Conservation (phyloP, 2,888 invertebrate genomes). For the Folsomia manolachei region DNA sequence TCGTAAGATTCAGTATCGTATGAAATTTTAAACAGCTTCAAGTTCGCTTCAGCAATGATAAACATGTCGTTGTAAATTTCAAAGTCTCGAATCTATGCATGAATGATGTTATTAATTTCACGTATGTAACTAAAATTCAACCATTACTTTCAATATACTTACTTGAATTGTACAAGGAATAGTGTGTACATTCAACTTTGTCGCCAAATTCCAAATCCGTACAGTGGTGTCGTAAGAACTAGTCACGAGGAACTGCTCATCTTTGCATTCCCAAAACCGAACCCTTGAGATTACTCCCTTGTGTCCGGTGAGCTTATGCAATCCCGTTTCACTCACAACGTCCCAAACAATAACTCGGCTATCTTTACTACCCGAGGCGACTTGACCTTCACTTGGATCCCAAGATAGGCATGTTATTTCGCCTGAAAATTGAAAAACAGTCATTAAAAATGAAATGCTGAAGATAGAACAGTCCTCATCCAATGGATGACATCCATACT, state of each 20-base stretch:
- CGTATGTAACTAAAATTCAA: not conserved
- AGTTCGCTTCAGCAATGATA: constrained; percentile 44
- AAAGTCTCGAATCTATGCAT: constrained; percentile 41
- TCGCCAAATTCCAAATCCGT: constrained; percentile 95
- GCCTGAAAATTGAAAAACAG: constrained; percentile 32
- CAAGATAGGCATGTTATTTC: constrained; percentile 39
- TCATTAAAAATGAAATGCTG: not conserved
- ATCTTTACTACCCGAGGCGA: constrained; percentile 62
- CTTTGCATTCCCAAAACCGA: constrained; percentile 68
- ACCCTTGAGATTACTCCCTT: constrained; percentile 83
- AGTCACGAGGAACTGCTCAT: constrained; percentile 69
- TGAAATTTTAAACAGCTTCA: constrained; percentile 34
- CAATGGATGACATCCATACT: too few species aligned
- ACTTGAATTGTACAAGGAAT: constrained; percentile 83
- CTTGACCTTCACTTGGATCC: constrained; percentile 40
- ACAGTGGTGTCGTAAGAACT: constrained; percentile 90
- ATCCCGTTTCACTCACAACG: constrained; percentile 83
- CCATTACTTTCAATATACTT: constrained; percentile 49
- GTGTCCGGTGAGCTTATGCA: constrained; percentile 86
- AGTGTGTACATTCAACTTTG: constrained; percentile 93
- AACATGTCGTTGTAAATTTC: constrained; percentile 41
- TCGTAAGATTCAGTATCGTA: constrained; percentile 20
- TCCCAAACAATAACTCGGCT: constrained; percentile 94
- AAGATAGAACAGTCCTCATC: too few species aligned
- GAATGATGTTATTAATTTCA: not conserved